Evolutionary conservation across 2,888 invertebrate genomes (phyloP).

Genomic region (Ryuthela nishihirai): DNA sequence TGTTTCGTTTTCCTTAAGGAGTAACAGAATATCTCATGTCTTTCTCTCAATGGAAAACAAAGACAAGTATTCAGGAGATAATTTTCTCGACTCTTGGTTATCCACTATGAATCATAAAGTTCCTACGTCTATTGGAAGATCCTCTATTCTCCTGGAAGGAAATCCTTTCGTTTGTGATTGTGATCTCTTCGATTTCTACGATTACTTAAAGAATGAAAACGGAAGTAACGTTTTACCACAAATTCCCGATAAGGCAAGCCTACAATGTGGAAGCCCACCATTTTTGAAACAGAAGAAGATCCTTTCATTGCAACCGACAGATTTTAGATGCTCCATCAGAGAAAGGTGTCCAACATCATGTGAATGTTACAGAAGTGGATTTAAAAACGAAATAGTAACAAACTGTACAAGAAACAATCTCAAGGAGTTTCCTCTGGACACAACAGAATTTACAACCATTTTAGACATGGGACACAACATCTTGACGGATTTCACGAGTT

Average conservation of each 20-base stretch:
- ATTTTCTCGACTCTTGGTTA: too few species aligned
- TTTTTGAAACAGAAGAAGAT: background rate
- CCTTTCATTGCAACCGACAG: background rate
- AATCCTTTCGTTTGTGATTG: constrained; percentile 36
- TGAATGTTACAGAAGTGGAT: constrained; percentile 16
- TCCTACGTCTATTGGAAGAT: too few species aligned
- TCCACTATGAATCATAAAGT: too few species aligned
- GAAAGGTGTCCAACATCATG: constrained; percentile 15
- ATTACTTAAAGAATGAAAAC: constrained; percentile 9
- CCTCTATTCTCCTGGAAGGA: too few species aligned
- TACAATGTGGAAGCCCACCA: constrained; percentile 9
- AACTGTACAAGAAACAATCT: constrained; percentile 19
- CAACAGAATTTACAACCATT: constrained; percentile 5
- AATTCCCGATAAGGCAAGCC: constrained; percentile 4
- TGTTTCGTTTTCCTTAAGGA: too few species aligned
- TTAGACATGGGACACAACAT: constrained; percentile 19
- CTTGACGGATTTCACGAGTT: background rate
- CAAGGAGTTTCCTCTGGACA: background rate
- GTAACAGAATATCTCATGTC: too few species aligned
- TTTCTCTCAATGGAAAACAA: too few species aligned
- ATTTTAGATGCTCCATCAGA: constrained; percentile 9
- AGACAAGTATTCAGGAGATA: too few species aligned
- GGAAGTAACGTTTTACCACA: background rate
- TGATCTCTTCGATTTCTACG: constrained; percentile 23
- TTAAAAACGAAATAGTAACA: constrained; percentile 11